Evolutionary conservation across 2,797 vertebrate genomes (phyloP).

Genomic region (Brachyalestes nurse): DNA sequence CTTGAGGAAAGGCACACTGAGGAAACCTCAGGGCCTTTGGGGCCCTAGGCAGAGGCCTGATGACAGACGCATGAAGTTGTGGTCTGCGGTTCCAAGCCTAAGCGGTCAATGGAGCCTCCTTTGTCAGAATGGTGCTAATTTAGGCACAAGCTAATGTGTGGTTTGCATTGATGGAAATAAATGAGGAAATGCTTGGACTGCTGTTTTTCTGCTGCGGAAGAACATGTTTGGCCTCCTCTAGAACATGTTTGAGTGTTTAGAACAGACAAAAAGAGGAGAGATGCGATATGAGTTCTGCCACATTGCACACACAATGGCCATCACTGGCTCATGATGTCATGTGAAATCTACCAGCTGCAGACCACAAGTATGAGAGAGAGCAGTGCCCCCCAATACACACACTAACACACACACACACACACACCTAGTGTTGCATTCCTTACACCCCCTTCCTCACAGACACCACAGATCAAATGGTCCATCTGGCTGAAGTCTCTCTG

Average conservation of each 20-base stretch:
- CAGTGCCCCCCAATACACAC: slow-evolving; percentile 38
- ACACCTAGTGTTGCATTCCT: slow-evolving; percentile 54
- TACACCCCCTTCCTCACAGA: slow-evolving; percentile 54
- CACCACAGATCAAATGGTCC: slow-evolving; percentile 63
- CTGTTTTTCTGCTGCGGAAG: neutral
- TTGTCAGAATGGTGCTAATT: slow-evolving; percentile 18
- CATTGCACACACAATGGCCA: slow-evolving; percentile 54
- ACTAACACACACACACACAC: slow-evolving; percentile 47
- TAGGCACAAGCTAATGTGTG: slow-evolving; percentile 17
- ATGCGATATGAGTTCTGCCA: slow-evolving; percentile 48
- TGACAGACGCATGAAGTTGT: slow-evolving; percentile 43
- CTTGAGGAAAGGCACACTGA: slow-evolving; percentile 20
- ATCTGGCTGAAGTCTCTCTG: slow-evolving; percentile 59
- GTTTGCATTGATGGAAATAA: slow-evolving; percentile 6
- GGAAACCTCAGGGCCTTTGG: slow-evolving; percentile 28
- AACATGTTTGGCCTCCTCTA: slow-evolving; percentile 7
- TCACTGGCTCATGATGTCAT: slow-evolving; percentile 66
- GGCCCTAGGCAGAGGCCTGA: slow-evolving; percentile 16
- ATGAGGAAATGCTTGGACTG: neutral
- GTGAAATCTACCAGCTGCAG: slow-evolving; percentile 68
- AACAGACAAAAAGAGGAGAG: slow-evolving; percentile 24
- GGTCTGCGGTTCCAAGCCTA: slow-evolving; percentile 39
- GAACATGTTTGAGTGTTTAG: slow-evolving; percentile 7
- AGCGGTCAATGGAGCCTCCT: neutral
- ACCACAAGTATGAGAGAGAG: slow-evolving; percentile 53